Base-by-base conservation (phyloP, 1,140 invertebrate species). In the Scaptomyza hsui region DNA sequence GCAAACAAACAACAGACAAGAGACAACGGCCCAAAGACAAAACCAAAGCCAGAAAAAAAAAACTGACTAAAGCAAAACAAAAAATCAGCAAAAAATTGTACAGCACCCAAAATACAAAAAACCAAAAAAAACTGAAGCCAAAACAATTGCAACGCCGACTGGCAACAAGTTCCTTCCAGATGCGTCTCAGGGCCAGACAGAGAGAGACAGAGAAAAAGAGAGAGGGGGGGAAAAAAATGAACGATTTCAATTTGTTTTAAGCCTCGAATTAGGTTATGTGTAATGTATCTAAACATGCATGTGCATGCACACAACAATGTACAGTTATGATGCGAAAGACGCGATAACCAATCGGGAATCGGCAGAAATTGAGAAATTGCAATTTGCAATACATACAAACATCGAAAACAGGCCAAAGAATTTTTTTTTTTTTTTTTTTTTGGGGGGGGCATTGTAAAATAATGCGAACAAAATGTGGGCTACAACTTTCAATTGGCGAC, bases 401-500 rank as follows among this genome's bases (percentile, higher is more conserved):
- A 49, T 35, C 35, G 16, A 56, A 70, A 70, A 64, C 67, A 35
- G 61, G 52, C 47, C 68, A 65, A 57, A 52, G 47, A 51, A 71
- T 64, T 55, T 56, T 55, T 61, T n/a, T n/a, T n/a, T n/a, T n/a
- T n/a, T n/a, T n/a, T n/a, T n/a, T n/a, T n/a, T n/a, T n/a, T n/a
- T n/a, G n/a, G n/a, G 47, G 45, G 37, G 60, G 19, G 35, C 44
- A 41, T 64, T 71, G 52, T 64, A 56, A 71, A 70, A 48, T 45
- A 6, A 9, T n/a, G 65, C 59, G 41, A 63, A 37, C 52, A 53
- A 56, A 65, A 71, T 65, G 39, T 71, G 61, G 67, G 60, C 60
- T 64, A 56, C 51, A 41, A 65, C 68, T 71, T 71, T 65, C 68
- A 71, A 71, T 71, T 59, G 68, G 61, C 62, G 53, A 47, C 60